phyloP scores from a whole-genome alignment of 1,140 invertebrate genomes.

The Whitmania pigra region DNA sequence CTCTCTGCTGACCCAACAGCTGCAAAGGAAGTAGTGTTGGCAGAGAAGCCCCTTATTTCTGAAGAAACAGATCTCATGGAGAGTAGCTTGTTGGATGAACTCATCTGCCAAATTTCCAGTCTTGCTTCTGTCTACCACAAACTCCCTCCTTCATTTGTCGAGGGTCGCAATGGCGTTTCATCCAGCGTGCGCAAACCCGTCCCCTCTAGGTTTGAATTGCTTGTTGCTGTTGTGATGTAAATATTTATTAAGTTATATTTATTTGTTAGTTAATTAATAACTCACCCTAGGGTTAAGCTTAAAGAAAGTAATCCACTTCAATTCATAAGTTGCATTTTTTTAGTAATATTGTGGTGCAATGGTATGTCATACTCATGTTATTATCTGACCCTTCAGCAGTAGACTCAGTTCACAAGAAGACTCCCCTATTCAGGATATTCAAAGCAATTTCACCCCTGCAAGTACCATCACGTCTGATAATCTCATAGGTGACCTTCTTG shows the following conservation, averaged over 20 bases:
- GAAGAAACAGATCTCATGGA: slow-evolving; percentile 97
- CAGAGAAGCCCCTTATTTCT: slow-evolving; percentile 95
- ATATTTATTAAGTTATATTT: background rate
- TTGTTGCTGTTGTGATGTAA: background rate
- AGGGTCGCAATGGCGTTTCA: slow-evolving; percentile 49
- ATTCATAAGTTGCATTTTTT: too few relatives aligned
- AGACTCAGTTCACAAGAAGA: slow-evolving; percentile 6
- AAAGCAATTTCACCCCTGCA: background rate
- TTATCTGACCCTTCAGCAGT: background rate
- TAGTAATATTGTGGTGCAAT: too few relatives aligned
- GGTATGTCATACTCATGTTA: too few relatives aligned
- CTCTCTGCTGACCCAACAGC: slow-evolving; percentile 94
- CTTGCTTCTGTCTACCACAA: slow-evolving; percentile 98
- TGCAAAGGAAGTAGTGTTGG: slow-evolving; percentile 90
- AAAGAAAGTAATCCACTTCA: background rate
- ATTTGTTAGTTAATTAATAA: background rate
- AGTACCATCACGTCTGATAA: background rate
- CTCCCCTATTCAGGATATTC: background rate
- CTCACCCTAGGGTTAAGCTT: background rate
- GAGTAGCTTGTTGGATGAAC: slow-evolving; percentile 91
- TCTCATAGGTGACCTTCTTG: slow-evolving; percentile 15
- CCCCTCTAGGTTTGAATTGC: background rate
- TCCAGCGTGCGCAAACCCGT: slow-evolving; percentile 14
- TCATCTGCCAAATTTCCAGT: slow-evolving; percentile 96
- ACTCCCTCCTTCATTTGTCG: slow-evolving; percentile 94